Evolutionary conservation across 2,797 vertebrate species (phyloP).

Genomic region (Kryptolebias ocellatus): DNA sequence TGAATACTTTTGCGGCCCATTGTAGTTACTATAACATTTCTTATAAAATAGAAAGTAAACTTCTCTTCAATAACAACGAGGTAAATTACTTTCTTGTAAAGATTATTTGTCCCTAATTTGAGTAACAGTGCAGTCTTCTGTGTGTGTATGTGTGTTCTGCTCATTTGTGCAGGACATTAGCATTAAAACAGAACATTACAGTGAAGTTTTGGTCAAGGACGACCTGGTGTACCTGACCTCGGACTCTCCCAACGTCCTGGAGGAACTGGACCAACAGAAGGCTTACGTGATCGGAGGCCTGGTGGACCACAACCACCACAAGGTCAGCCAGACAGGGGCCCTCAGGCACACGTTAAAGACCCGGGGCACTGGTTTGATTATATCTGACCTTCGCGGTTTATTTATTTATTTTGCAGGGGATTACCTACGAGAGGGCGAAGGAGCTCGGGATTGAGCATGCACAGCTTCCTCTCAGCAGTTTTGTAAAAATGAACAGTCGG

Average conservation of each 20-base stretch:
- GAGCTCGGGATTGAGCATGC: constrained; percentile 90
- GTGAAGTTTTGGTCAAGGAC: constrained; percentile 86
- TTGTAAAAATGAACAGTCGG: constrained; percentile 97
- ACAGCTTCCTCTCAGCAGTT: constrained; percentile 92
- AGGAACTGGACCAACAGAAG: constrained; percentile 90
- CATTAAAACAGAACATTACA: constrained; percentile 89
- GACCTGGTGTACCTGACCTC: constrained; percentile 95
- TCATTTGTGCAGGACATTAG: constrained; percentile 85
- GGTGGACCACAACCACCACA: constrained; percentile 98
- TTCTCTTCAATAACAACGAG: too few relatives aligned
- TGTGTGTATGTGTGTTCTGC: neutral
- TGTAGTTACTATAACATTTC: too few relatives aligned
- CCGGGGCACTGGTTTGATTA: fast-evolving
- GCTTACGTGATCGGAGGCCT: constrained; percentile 97
- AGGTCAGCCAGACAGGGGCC: constrained; percentile 76
- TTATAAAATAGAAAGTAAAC: too few relatives aligned
- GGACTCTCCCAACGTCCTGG: constrained; percentile 92
- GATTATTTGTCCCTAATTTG: neutral
- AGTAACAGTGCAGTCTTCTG: neutral
- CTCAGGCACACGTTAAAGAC: fast-evolving
- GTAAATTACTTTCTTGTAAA: neutral
- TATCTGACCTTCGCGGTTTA: neutral
- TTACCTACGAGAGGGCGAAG: constrained; percentile 89
- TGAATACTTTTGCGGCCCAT: too few relatives aligned
- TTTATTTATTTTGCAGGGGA: constrained; percentile 62